A percentile compares a stretch with the other conserved stretches of the same genome.
Evolutionary conservation across 2,888 invertebrate genomes (phyloP).

Genomic region (Anagyrus pseudococci): DNA sequence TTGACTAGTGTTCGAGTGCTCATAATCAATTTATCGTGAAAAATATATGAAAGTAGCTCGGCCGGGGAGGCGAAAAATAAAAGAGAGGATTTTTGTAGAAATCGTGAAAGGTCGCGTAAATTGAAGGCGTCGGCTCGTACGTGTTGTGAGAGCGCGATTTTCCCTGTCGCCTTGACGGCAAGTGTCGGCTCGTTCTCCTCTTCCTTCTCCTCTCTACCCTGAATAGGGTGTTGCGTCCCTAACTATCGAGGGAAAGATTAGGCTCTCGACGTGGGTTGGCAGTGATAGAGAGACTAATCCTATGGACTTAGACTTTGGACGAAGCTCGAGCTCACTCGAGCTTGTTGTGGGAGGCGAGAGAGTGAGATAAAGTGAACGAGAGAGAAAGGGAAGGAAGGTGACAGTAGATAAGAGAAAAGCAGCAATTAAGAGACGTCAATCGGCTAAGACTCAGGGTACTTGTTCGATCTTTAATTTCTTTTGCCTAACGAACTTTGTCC

Average conservation of each 20-base stretch:
- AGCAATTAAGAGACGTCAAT: slow-evolving; percentile 58
- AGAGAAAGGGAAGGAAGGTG: slow-evolving; percentile 47
- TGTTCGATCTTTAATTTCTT: too few species aligned
- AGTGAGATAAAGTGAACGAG: slow-evolving; percentile 2
- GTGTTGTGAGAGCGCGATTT: slow-evolving; percentile 36
- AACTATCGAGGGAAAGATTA: slow-evolving; percentile 53
- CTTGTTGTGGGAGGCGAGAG: not conserved
- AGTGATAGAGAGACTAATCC: slow-evolving; percentile 60
- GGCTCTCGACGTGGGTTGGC: slow-evolving; percentile 53
- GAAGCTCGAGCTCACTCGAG: slow-evolving; percentile 18
- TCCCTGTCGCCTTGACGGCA: slow-evolving; percentile 23
- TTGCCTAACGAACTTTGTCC: too few species aligned
- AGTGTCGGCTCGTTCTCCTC: not conserved
- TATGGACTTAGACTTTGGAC: slow-evolving; percentile 43
- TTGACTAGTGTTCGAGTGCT: not conserved
- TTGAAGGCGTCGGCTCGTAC: slow-evolving; percentile 35
- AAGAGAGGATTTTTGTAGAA: slow-evolving; percentile 32
- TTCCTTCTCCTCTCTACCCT: not conserved
- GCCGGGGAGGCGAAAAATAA: slow-evolving; percentile 6
- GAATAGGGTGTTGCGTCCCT: slow-evolving; percentile 28
- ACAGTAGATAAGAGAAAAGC: slow-evolving; percentile 59
- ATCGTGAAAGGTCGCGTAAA: slow-evolving; percentile 39
- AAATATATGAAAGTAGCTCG: slow-evolving; percentile 27
- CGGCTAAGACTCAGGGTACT: slow-evolving; percentile 47
- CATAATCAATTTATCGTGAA: slow-evolving; percentile 34